Evolutionary conservation across 2,797 vertebrate genomes (phyloP), one percentile per base, ranked within the genome.

Genomic region (Manis crassicaudata): DNA sequence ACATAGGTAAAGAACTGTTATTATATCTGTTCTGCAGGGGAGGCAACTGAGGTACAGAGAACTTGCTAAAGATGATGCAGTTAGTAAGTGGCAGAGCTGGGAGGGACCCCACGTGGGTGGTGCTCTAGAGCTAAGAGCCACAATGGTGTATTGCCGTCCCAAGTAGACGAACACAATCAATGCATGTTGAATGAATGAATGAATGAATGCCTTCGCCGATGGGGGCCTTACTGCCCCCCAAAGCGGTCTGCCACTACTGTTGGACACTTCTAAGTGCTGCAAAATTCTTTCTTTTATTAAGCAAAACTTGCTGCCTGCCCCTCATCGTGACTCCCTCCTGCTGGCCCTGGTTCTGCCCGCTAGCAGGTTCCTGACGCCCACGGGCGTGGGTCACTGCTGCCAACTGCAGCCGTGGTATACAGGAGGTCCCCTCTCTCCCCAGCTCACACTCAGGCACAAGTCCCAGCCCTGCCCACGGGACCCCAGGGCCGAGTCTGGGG

Each of bases 331-430:
- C 40, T 35, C 56, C 67, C 3, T 40, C 7, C 12, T 17, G 1
- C 3, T 4, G 29, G 23, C 37, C 54, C 40, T 56, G 67, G 29
- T 32, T 76, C 88, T 60, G 65, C n/a, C 32, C 29, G 54, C n/a
- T 20, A 5, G n/a, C 27, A 27, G 40, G 29, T 20, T 5, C 20
- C 9, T 27, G 63, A 67, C n/a, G 9, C 25, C 5, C 46, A n/a
- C 43, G 23, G 40, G 1, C 6, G 32, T 52, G 21, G 6, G 10
- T 52, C 54, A 11, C n/a, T 14, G 3, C 32, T 0, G 0, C 23
- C 73, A 21, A n/a, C 75, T 20, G 14, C 63, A 14, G n/a, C 5
- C 37, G 10, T 1, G 3, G 20, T 40, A 11, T 16, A 2, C 9
- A 32, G 11, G 5, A 11, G 46, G 46, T 8, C 86, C n/a, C 40